Evolutionary conservation across 2,888 invertebrate species (phyloP).

Genomic region (Holacanthella duospinosa): DNA sequence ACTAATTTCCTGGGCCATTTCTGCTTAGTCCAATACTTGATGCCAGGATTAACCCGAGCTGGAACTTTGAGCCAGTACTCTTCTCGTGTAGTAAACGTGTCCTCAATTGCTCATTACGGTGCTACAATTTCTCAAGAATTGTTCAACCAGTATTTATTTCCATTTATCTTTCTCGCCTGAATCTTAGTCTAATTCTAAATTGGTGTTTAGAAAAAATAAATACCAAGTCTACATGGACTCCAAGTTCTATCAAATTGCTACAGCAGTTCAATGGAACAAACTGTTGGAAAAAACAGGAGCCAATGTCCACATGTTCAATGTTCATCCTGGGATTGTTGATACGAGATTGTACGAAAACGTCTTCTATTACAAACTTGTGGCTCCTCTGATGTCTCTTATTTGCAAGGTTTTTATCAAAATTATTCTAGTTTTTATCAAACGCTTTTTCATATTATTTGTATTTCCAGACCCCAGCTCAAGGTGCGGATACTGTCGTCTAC

Average conservation of each 20-base stretch:
- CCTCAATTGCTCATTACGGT: slow-evolving; percentile 67
- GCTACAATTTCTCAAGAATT: too few relatives aligned
- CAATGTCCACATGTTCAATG: slow-evolving; percentile 57
- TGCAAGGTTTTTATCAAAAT: neutral
- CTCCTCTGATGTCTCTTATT: neutral
- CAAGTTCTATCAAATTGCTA: slow-evolving; percentile 66
- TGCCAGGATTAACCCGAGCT: slow-evolving; percentile 56
- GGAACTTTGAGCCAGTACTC: slow-evolving; percentile 39
- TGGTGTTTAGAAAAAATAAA: neutral
- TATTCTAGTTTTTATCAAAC: neutral
- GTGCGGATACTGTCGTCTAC: slow-evolving; percentile 65
- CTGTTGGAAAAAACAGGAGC: slow-evolving; percentile 47
- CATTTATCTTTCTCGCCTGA: too few relatives aligned
- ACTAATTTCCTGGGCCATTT: slow-evolving; percentile 82
- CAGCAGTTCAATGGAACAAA: slow-evolving; percentile 52
- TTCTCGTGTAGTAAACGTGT: slow-evolving; percentile 72
- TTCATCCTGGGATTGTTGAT: slow-evolving; percentile 79
- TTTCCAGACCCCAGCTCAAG: slow-evolving; percentile 60
- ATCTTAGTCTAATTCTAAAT: neutral
- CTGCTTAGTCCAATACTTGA: slow-evolving; percentile 64
- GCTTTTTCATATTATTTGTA: slow-evolving; percentile 5
- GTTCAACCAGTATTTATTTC: too few relatives aligned
- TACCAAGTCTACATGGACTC: slow-evolving; percentile 63
- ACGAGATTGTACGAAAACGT: slow-evolving; percentile 70
- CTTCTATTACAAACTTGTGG: neutral